Percentiles rank a stretch among this genome's conserved stretches.
These are phyloP conservation scores for Peromyscus eremicus DNA, from an alignment of 2,797 vertebrate genomes.

Conservation along the genomic window DNA sequence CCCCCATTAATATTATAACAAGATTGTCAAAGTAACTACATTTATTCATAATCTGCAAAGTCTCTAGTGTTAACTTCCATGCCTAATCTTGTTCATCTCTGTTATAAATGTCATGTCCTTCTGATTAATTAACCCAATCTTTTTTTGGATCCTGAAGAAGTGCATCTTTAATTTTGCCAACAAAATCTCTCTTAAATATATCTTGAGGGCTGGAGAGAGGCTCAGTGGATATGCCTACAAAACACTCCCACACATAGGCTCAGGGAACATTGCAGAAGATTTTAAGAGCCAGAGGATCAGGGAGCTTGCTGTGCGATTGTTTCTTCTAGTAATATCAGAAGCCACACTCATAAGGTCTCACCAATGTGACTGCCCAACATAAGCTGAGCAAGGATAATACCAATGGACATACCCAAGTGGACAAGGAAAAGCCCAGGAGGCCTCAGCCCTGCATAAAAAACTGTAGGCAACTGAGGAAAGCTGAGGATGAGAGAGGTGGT, in stretches of 20 bases:
- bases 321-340: too few species aligned
- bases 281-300: not conserved
- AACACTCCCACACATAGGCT: not conserved
- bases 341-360: not conserved
- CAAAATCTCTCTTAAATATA: constrained; percentile 91
- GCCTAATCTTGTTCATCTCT: constrained; percentile 83
- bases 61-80: not conserved
- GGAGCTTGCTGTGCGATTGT: too few species aligned
- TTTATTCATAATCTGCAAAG: not conserved
- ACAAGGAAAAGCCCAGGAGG: not conserved
- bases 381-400: not conserved
- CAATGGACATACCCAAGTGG: not conserved
- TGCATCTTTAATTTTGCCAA: constrained; percentile 91
- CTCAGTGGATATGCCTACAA: not conserved
- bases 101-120: constrained; percentile 92
- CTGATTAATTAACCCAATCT: constrained; percentile 86
- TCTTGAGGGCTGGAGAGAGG: not conserved
- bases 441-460: not conserved
- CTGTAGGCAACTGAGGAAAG: not conserved
- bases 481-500: not conserved
- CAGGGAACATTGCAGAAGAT: not conserved
- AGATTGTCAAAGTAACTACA: not conserved
- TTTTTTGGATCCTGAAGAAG: constrained; percentile 91
- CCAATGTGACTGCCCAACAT: not conserved
- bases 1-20: not conserved